Evolutionary conservation across 1,140 invertebrate genomes (phyloP).

Genomic region (Drosophila nigrodunni): DNA sequence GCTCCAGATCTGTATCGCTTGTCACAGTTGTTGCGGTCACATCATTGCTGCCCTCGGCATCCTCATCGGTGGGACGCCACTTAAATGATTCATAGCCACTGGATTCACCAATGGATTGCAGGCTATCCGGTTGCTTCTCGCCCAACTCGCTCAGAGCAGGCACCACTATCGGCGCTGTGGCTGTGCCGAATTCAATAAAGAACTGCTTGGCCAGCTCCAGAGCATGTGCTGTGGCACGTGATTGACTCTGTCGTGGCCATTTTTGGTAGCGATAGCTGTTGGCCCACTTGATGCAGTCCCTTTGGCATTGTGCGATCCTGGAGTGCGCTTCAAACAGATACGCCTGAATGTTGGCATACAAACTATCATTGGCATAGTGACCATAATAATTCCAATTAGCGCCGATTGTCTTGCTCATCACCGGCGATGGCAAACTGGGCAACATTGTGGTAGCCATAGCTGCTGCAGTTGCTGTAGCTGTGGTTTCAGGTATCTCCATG

Average conservation of each 20-base stretch:
- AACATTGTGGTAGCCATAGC: slow-evolving; percentile 31
- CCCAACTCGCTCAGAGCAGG: slow-evolving; percentile 33
- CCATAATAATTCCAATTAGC: slow-evolving; percentile 86
- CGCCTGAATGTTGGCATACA: slow-evolving; percentile 92
- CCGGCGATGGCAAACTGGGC: slow-evolving; percentile 65
- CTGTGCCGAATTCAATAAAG: slow-evolving; percentile 69
- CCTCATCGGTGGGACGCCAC: slow-evolving; percentile 87
- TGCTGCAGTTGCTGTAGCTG: slow-evolving; percentile 12
- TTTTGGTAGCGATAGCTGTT: slow-evolving; percentile 82
- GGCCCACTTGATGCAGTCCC: slow-evolving; percentile 91
- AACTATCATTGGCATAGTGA: slow-evolving; percentile 85
- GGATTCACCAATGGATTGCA: slow-evolving; percentile 91
- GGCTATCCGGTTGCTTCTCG: slow-evolving; percentile 86
- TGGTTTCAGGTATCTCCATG: slow-evolving; percentile 30
- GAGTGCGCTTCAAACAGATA: slow-evolving; percentile 93
- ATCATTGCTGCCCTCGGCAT: slow-evolving; percentile 51
- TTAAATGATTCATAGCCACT: slow-evolving; percentile 94
- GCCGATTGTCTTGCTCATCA: slow-evolving; percentile 83
- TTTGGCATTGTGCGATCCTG: slow-evolving; percentile 89
- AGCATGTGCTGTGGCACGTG: slow-evolving; percentile 61
- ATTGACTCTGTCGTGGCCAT: slow-evolving; percentile 68
- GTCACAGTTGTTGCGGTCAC: slow-evolving; percentile 15
- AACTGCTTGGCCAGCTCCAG: slow-evolving; percentile 80
- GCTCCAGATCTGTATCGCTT: slow-evolving; percentile 56
- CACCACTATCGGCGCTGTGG: neutral